Conservation (phyloP, 2,797 vertebrate genomes). For the Odontamblyopus lacepedii region DNA sequence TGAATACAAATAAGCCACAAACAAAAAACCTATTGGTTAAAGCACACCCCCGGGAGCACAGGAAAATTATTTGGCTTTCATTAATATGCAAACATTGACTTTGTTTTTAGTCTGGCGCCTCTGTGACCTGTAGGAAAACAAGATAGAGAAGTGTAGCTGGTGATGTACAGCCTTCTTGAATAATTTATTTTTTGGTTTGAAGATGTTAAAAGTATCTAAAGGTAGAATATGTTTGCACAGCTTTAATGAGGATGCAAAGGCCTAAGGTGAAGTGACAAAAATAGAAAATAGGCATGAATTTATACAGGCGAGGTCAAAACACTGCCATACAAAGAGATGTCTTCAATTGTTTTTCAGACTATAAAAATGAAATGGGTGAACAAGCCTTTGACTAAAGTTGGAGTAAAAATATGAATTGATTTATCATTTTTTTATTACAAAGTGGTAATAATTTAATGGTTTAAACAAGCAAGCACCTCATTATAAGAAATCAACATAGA, state of each 20-base stretch:
- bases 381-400: neutral
- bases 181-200: neutral
- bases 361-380: neutral
- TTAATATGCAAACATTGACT: constrained; percentile 65
- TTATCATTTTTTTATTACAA: neutral
- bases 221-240: neutral
- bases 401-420: neutral
- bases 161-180: constrained; percentile 10
- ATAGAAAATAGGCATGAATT: neutral
- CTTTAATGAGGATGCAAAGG: neutral
- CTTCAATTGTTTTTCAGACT: neutral
- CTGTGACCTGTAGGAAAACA: constrained; percentile 41
- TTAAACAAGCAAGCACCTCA: neutral
- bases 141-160: constrained; percentile 20
- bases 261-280: neutral
- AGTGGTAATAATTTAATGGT: neutral
- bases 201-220: neutral
- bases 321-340: neutral
- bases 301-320: neutral
- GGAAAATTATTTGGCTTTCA: constrained; percentile 44
- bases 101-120: constrained; percentile 37
- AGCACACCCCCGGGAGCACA: constrained; percentile 44
- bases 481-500: neutral
- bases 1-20: constrained; percentile 58
- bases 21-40: constrained; percentile 39